Evolutionary conservation across 2,888 invertebrate species (phyloP), one percentile per base, ranked within the genome.

Genomic region (Euplagia quadripunctaria): DNA sequence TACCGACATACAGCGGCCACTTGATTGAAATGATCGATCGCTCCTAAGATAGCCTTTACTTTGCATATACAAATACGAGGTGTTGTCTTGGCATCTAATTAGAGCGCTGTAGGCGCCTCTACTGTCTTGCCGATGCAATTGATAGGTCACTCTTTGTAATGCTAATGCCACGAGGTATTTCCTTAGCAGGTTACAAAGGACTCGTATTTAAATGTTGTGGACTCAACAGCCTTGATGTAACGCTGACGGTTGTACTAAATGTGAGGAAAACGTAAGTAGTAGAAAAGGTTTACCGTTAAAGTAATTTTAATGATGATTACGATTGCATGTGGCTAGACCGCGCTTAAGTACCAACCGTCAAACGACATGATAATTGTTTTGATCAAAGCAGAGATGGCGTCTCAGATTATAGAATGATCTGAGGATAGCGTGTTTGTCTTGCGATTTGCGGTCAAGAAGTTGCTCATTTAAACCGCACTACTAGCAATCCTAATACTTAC

Each of bases 1-100:
- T 77, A 8, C 82, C 82, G 84, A 16, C 61, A 8, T 14, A 31
- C 72, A 16, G 51, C 20, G 63, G 14, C 42, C 64, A 9, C 68
- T 74, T 63, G 20, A 42, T 55, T 64, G 52, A 51, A 64, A 67
- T 73, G 73, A 65, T 71, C 76, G 82, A 84, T 82, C 75, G 79
- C 71, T 77, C 66, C 67, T 67, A 43, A 8, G 73, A 68, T 75
- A 70, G 58, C 12, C 46, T 65, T 71, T 46, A 42, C 51, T 68
- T 43, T 55, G 17, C 43, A n/a, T 58, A 71, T 61, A 71, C 71
- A 67, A 52, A 67, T 71, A 71, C 43, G 42, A 16, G 51, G 41
- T 64, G 63, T 70, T 64, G 41, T 9, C 12, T 70, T 63, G n/a
- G 70, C 41, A n/a, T 70, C n/a, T 70, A 70, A 64, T 70, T 63